A percentile compares a stretch with the other conserved stretches of the same genome.
Conservation (phyloP, 1,140 invertebrate genomes). For the Diplogasteroides magnus region DNA sequence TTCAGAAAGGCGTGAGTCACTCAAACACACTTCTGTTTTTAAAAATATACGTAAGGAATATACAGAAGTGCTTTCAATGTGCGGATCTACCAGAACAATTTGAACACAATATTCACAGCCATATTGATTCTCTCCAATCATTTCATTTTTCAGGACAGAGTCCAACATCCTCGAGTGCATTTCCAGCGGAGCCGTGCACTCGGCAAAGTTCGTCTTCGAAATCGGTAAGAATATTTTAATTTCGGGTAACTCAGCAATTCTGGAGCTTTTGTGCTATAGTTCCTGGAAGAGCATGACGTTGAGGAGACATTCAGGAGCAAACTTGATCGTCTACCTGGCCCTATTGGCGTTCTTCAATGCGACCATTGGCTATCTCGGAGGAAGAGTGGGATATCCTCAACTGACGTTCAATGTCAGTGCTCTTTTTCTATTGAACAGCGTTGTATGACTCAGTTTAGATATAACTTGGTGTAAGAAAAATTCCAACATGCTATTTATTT, state of each 20-base stretch:
- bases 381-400: conserved; percentile 65
- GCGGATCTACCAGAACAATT: too few relatives aligned
- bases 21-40: not conserved
- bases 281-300: too few relatives aligned
- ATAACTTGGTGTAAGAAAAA: too few relatives aligned
- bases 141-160: conserved; percentile 65
- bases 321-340: conserved; percentile 82
- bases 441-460: too few relatives aligned
- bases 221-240: too few relatives aligned
- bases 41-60: too few relatives aligned
- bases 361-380: conserved; percentile 72
- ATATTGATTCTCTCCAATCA: conserved; percentile 11
- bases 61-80: too few relatives aligned
- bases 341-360: conserved; percentile 77
- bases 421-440: conserved; percentile 15
- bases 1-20: conserved; percentile 42
- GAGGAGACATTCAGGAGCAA: conserved; percentile 70
- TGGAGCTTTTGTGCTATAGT: too few relatives aligned
- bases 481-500: conserved; percentile 5
- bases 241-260: too few relatives aligned
- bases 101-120: too few relatives aligned
- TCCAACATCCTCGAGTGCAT: conserved; percentile 80
- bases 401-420: conserved; percentile 39
- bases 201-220: conserved; percentile 74
- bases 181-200: conserved; percentile 74